Base-by-base conservation (phyloP, 1,140 invertebrate genomes). In the Heterodera carotae region DNA sequence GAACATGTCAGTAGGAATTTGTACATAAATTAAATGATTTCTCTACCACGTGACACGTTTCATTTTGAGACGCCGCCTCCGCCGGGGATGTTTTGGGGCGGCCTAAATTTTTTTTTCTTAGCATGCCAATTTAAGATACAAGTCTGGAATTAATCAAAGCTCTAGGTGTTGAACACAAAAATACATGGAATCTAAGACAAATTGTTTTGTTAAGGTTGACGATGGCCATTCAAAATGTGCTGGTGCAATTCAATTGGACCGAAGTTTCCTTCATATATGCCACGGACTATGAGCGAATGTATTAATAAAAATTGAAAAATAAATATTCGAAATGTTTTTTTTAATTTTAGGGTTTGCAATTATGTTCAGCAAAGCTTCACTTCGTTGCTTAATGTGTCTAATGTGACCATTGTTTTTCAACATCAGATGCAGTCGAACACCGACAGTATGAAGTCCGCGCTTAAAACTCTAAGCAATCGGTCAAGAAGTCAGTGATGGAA, bases 201-300 rank as follows among this genome's bases (percentile, higher is more conserved):
- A 39, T 6, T 39, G 36, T 6, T 39, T 39, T 39, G 4, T 39
- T 39, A 39, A 81, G 81, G n/a, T 29, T 81, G 4, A 80, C 73
- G 39, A 18, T 75, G 70, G 81, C 48, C 22, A 43, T 82, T 22
- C 53, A 64, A 31, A 56, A 25, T 36, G 56, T 82, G 27, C 53
- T 82, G 53, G 29, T 53, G 18, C 36, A 83, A 66, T 82, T 64
- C 36, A 43, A 75, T 12, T 82, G 81, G 81, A 70, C 36, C 25
- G 76, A 83, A 69, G 75, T 82, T 66, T 81, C 81, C 7, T 34
- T 84, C n/a, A 62, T 82, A n/a, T 82, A 82, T 48, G 56, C 77
- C 3, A 25, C 67, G 25, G 76, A 82, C 53, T 27, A 48, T 53
- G 59, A 33, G 25, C 29, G 70, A 72, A 72, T 72, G 70, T 72